Percentiles rank a stretch among this genome's conserved stretches.
Evolutionary conservation across 2,888 invertebrate species (phyloP).

Genomic region (Caenorhabditis sp.): DNA sequence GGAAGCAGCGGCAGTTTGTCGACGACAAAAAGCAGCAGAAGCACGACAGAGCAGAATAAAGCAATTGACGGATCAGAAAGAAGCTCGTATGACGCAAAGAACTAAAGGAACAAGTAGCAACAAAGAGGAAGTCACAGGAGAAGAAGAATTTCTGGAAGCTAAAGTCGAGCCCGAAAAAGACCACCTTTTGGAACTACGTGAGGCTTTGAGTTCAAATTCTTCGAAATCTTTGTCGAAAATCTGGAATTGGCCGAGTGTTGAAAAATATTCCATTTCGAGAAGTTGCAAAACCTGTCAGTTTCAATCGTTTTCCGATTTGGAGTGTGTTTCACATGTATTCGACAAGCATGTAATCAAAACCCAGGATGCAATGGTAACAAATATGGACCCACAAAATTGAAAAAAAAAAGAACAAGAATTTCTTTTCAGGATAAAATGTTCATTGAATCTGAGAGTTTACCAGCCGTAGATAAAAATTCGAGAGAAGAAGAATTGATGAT

Average conservation of each 20-base stretch:
- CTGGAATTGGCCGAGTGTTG: neutral
- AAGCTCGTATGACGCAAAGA: neutral
- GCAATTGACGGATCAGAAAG: slow-evolving; percentile 18
- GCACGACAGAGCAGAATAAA: slow-evolving; percentile 76
- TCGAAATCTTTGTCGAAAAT: neutral
- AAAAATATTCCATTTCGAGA: neutral
- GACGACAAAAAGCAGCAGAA: slow-evolving; percentile 81
- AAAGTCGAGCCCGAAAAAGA: neutral
- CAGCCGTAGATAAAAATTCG: neutral
- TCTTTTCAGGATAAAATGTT: neutral
- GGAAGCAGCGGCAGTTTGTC: slow-evolving; percentile 24
- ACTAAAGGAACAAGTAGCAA: too few relatives aligned
- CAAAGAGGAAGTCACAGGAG: too few relatives aligned
- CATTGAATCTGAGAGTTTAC: neutral
- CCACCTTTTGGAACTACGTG: neutral
- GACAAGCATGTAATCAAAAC: neutral
- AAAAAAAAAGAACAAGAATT: neutral
- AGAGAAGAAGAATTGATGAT: slow-evolving; percentile 11
- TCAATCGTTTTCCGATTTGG: neutral
- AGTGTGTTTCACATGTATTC: neutral
- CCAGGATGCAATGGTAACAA: neutral
- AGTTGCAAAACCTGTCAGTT: neutral
- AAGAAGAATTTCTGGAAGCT: too few relatives aligned
- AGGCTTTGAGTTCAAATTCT: neutral
- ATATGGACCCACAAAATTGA: too few relatives aligned